These are phyloP conservation scores for zebrafish (Danio rerio) DNA, from an alignment of 2,113 vertebrate species.

Conservation along the genomic window GRCz12tu NC_133185.1:33347501-33348000, in stretches of 20 bases:
- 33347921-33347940: neutral
- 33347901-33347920: neutral
- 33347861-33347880: neutral
- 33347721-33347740: neutral
- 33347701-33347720: constrained; percentile 25
- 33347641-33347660: constrained; percentile 10
- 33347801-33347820: neutral
- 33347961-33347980: constrained; percentile 18
- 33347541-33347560: too few species aligned
- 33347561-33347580: neutral
- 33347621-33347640: neutral
- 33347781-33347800: too few species aligned
- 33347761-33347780: neutral
- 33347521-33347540: too few species aligned
- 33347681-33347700: neutral
- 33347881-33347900: neutral
- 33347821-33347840: neutral
- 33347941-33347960: constrained; percentile 10
- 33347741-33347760: neutral
- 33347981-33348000: constrained; percentile 35
- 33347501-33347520: too few species aligned
- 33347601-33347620: neutral
- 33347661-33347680: neutral
- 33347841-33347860: neutral
- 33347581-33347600: constrained; percentile 14